These are phyloP conservation scores for Euwallacea fornicatus DNA, from an alignment of 1,140 invertebrate species.

Conservation along the genomic window DNA sequence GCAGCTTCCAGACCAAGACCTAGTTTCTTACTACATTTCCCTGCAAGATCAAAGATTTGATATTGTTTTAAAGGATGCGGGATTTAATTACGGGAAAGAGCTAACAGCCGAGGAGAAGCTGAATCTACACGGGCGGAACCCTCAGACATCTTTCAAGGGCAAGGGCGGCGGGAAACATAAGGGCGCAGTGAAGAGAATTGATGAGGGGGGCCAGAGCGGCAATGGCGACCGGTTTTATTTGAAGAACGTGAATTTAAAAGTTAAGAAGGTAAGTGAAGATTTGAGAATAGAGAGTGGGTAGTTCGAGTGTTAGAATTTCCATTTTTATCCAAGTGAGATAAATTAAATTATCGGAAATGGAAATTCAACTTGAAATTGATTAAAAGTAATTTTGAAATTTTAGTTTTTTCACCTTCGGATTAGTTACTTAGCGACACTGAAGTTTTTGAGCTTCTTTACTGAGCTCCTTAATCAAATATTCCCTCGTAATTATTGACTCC, in stretches of 20 bases:
- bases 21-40: conserved; percentile 52
- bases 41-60: conserved; percentile 41
- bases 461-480: no score
- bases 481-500: no score
- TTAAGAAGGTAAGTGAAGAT: conserved; percentile 55
- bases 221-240: conserved; percentile 47
- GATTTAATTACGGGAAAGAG: conserved; percentile 54
- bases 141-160: conserved; percentile 49
- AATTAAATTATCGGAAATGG: no score
- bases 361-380: no score
- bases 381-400: no score
- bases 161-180: conserved; percentile 56
- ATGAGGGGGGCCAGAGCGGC: conserved; percentile 3
- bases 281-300: no score
- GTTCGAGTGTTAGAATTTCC: no score
- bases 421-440: no score
- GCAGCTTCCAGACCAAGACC: conserved; percentile 67
- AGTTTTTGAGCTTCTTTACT: no score
- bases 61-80: conserved; percentile 50
- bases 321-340: no score
- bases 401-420: no score
- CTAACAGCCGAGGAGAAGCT: conserved; percentile 43
- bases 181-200: conserved; percentile 9
- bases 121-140: conserved; percentile 37
- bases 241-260: conserved; percentile 59